Conservation (phyloP, 2,888 invertebrate species). For the Lasioglossum oenotherae region DNA sequence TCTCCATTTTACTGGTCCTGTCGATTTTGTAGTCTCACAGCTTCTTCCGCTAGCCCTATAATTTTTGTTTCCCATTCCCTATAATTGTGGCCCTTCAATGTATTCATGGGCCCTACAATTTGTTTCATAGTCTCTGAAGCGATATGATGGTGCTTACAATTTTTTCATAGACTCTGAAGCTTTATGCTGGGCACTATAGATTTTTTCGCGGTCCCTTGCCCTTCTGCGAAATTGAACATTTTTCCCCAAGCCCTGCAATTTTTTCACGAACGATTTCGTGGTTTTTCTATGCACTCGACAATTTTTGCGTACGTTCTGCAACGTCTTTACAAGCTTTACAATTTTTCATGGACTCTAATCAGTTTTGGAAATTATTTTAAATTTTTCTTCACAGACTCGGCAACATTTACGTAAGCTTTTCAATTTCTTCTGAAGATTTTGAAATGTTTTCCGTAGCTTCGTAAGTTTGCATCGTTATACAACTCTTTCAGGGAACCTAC, state of each 20-base stretch:
- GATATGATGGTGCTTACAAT: neutral
- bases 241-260: neutral
- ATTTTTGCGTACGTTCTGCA: neutral
- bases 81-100: neutral
- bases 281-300: too few relatives aligned
- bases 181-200: too few relatives aligned
- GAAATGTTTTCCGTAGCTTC: neutral
- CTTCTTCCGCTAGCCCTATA: neutral
- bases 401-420: too few relatives aligned
- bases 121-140: neutral
- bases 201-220: neutral
- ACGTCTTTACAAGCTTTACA: neutral
- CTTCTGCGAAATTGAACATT: neutral
- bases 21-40: neutral
- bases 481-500: neutral
- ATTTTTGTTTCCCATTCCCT: neutral
- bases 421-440: too few relatives aligned
- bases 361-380: neutral
- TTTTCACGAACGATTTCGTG: neutral
- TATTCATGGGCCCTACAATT: neutral
- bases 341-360: neutral
- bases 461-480: neutral
- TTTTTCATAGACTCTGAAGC: neutral
- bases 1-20: neutral
- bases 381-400: neutral